Evolutionary conservation across 2,113 vertebrate species (phyloP).

Genomic region (Callaeas wilsoni): DNA sequence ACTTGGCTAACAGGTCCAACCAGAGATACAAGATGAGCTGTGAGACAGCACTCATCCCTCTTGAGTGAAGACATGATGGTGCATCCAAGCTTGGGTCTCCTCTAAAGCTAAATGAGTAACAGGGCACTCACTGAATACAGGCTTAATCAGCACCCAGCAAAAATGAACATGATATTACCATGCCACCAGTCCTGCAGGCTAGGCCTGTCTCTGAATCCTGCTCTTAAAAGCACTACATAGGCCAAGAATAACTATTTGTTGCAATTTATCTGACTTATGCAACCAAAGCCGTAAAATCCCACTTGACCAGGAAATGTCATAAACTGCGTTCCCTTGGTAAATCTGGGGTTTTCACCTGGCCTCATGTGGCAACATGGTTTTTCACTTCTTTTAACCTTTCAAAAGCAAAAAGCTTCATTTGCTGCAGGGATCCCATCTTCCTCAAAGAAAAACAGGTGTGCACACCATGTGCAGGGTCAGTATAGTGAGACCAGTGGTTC

Average conservation of each 20-base stretch:
- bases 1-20: not conserved
- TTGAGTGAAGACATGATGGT: not conserved
- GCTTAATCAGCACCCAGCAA: not conserved
- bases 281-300: not conserved
- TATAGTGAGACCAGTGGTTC: not conserved
- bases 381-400: not conserved
- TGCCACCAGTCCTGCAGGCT: not conserved
- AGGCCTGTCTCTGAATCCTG: not conserved
- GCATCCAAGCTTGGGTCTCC: not conserved
- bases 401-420: not conserved
- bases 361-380: not conserved
- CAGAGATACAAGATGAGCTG: not conserved
- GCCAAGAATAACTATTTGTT: not conserved
- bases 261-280: not conserved
- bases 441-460: not conserved
- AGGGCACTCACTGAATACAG: accelerated
- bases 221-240: not conserved
- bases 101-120: not conserved
- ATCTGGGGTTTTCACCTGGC: not conserved
- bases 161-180: not conserved
- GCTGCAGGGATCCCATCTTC: not conserved
- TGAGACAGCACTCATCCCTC: not conserved
- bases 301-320: not conserved
- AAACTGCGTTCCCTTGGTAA: not conserved
- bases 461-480: accelerated